Conservation (phyloP, 2,888 invertebrate species). For the Ischnura elegans region DNA sequence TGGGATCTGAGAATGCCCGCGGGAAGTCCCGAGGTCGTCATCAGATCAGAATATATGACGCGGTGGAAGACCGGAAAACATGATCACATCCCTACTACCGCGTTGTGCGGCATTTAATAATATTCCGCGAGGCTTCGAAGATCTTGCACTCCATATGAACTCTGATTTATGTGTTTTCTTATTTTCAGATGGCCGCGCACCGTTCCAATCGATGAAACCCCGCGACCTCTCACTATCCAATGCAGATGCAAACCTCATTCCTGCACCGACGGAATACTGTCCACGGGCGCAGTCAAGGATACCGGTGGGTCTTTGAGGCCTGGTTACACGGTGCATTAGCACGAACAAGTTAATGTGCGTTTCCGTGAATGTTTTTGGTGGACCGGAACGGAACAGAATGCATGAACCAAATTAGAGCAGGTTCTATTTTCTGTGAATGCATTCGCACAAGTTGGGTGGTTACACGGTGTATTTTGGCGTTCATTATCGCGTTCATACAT, state of each 20-base stretch:
- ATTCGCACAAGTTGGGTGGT: too few species aligned
- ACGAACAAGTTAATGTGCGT: too few species aligned
- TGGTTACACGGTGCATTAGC: too few species aligned
- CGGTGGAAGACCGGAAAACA: neutral
- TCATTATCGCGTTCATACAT: too few species aligned
- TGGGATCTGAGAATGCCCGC: neutral
- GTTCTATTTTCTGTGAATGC: too few species aligned
- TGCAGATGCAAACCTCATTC: neutral
- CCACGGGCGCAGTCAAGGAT: neutral
- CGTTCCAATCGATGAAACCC: neutral
- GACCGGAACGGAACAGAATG: too few species aligned
- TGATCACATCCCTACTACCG: neutral
- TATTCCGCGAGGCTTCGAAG: neutral
- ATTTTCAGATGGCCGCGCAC: neutral
- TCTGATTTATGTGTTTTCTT: neutral
- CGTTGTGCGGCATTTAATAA: neutral
- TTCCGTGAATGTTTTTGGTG: too few species aligned
- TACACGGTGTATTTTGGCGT: too few species aligned
- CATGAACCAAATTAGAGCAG: too few species aligned
- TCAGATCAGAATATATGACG: neutral
- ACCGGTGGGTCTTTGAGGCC: neutral
- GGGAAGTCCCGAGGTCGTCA: neutral
- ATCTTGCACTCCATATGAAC: neutral
- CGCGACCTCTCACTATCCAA: neutral
- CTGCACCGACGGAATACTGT: neutral